These are phyloP conservation scores for Glaucomys volans DNA, from an alignment of 2,113 vertebrate genomes.

Conservation along the genomic window DNA sequence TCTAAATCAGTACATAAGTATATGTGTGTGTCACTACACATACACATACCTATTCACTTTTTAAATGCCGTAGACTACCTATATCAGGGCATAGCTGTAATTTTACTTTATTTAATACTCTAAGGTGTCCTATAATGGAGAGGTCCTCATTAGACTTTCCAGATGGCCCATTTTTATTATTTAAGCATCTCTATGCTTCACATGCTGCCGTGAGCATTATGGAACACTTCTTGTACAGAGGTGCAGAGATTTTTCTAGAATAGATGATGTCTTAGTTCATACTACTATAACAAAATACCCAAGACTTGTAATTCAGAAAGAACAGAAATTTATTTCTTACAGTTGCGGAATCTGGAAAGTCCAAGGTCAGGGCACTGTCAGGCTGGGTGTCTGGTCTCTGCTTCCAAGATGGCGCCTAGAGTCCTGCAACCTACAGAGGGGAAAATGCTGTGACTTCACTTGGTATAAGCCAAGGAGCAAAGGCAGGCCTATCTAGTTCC, in stretches of 20 bases:
- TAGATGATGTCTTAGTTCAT: not conserved
- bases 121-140: not conserved
- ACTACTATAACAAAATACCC: not conserved
- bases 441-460: not conserved
- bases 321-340: not conserved
- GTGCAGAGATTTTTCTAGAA: not conserved
- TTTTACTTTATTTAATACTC: not conserved
- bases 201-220: not conserved
- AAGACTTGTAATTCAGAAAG: not conserved
- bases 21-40: not conserved
- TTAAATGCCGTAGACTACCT: not conserved
- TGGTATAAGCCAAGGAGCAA: not conserved
- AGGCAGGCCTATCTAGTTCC: not conserved
- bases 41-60: not conserved
- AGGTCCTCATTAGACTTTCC: not conserved
- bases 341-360: not conserved
- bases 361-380: not conserved
- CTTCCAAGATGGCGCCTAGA: not conserved
- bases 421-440: not conserved
- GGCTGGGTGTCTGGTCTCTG: not conserved
- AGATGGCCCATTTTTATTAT: not conserved
- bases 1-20: not conserved
- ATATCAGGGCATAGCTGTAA: not conserved
- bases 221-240: not conserved
- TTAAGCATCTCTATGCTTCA: not conserved